phyloP scores from a whole-genome alignment of 2,797 vertebrate genomes.

The Alauda arvensis region DNA sequence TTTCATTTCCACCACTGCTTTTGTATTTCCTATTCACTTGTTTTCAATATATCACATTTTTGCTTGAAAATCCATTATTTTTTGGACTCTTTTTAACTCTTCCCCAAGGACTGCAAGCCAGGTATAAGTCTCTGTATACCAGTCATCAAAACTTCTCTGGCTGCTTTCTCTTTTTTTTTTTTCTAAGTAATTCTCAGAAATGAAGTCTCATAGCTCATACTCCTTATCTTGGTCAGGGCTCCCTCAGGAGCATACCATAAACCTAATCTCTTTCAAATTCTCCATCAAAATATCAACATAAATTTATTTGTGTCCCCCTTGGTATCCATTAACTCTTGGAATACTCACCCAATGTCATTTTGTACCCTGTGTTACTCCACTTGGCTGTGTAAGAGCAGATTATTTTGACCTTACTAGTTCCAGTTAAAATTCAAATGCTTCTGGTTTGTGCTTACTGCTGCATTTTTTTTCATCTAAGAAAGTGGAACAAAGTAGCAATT shows the following conservation, averaged over 20 bases:
- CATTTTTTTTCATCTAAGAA: not conserved
- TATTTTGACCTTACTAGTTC: conserved; percentile 25
- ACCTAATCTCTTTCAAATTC: conserved; percentile 49
- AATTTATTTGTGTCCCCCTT: conserved; percentile 37
- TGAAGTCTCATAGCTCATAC: conserved; percentile 24
- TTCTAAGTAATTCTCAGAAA: conserved; percentile 1
- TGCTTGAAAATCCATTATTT: conserved; percentile 21
- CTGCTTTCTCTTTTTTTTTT: not conserved
- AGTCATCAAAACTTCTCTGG: not conserved
- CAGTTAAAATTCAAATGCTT: conserved; percentile 20
- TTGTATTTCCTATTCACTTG: conserved; percentile 26
- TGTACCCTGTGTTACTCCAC: not conserved
- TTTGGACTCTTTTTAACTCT: not conserved
- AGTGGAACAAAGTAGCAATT: conserved; percentile 14
- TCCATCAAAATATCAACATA: conserved; percentile 28
- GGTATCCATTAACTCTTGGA: conserved; percentile 43
- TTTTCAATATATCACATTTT: conserved; percentile 4
- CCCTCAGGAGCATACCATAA: not conserved
- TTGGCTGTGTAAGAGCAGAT: not conserved
- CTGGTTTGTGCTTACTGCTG: conserved; percentile 16
- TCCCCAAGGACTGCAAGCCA: not conserved
- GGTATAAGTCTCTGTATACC: not conserved
- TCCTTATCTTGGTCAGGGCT: conserved; percentile 28
- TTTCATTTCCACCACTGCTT: conserved; percentile 12
- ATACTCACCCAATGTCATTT: conserved; percentile 7